Evolutionary conservation across 2,888 invertebrate genomes (phyloP), one percentile per base, ranked within the genome.

Genomic region (Stenurella melanura): DNA sequence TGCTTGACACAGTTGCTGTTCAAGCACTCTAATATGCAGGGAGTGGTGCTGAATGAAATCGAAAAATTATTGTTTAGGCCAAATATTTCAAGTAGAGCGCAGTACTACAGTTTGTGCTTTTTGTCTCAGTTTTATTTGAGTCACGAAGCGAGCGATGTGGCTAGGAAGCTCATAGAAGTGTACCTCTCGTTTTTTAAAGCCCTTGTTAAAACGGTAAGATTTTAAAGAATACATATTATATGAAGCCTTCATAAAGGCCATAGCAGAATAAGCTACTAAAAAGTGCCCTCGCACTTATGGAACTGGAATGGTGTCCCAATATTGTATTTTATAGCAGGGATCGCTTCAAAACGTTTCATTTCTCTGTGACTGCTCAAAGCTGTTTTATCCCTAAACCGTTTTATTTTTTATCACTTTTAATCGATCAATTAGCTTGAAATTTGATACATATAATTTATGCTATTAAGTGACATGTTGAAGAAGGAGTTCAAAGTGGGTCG

Each of bases 121-220:
- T 90, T 99, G 42, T 95, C 96, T 64, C 96, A 97, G 88, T 95
- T 98, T 87, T 93, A 93, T 78, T 90, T 97, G 56, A 93, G 93
- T 7, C 93, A 93, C 73, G 93, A 95, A 3, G 95, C 96, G 81
- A 90, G 91, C 4, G 92, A 93, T 66, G 92, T 98, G 17, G 97
- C 98, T 0, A 93, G 94, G 82, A 95, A 93, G 83, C 91, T 99
- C 42, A 95, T 99, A 61, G 92, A 95, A 80, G 95, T 99, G 68
- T 99, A 99, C 89, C 97, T 99, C 88, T 94, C 96, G 0, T 97
- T 99, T 88, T 99, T 99, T 91, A 98, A 97, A 90, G 95, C 97
- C 67, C 94, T 95, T 74, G 93, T 97, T 6, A 96, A 97, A 87
- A 94, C 93, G 91, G 94, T 94, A 84, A 83, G 83, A 38, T 50